Base-by-base conservation (phyloP, 2,797 vertebrate genomes). In the Erethizon dorsatum region DNA sequence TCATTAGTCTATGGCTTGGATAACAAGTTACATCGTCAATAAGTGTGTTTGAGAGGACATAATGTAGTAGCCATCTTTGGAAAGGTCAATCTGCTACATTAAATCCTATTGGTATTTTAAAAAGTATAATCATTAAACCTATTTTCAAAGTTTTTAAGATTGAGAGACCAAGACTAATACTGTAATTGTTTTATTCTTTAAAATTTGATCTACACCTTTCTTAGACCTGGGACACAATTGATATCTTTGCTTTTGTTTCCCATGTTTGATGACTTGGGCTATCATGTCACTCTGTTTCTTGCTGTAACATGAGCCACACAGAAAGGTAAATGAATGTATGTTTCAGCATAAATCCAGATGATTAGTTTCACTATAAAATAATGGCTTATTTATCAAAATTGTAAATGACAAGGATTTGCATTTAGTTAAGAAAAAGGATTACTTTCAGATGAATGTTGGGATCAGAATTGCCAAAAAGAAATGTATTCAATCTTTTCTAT, bases 341-440 rank as follows among this genome's bases (percentile, higher is more conserved):
- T 57, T 20, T 83, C 47, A 65, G 47, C 6, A 52, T 78, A 69
- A 82, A 90, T 75, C 6, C 3, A 61, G 50, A 56, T 4, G 24
- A 90, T 80, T 37, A 18, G 11, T 90, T 86, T 82, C 65, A 18
- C 28, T 75, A 12, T 80, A 71, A 91, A 86, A 82, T 52, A 78
- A 50, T 87, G 75, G 0, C 9, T 78, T 61, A 73, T 5, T 52
- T 82, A 88, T 24, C 50, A 90, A 50, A 54, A 80, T 69, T 83
- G 9, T 45, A 93, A 91, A 69, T 37, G 59, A 56, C 20, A 83
- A 11, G n/a, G 18, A 78, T 88, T 86, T 95, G n/a, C 28, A 26
- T 78, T 87, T 79, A 82, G 88, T 67, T 94, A 79, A 78, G 41
- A 61, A 67, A 75, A 92, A 5, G 54, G 33, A 75, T 54, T 90